Percentiles rank a stretch among this genome's conserved stretches.
phyloP scores from a whole-genome alignment of 2,113 vertebrate species.

The Oryzias javanicus region DNA sequence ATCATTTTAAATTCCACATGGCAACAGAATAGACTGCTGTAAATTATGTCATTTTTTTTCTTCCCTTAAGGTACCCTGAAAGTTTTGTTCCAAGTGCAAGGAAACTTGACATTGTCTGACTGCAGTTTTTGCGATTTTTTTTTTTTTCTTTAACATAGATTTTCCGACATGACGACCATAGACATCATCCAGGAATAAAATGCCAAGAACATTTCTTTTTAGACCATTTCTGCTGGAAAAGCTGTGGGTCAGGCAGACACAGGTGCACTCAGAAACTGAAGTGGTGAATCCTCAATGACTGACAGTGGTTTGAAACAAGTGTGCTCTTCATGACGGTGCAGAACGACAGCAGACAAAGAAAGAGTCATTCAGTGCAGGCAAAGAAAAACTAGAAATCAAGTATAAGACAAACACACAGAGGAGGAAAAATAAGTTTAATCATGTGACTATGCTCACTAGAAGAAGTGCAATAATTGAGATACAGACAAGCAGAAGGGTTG shows the following conservation, averaged over 20 bases:
- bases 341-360: constrained; percentile 18
- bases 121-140: no score
- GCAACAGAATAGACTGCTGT: no score
- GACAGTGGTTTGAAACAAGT: background rate
- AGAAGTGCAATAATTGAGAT: constrained; percentile 67
- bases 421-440: constrained; percentile 84
- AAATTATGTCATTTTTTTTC: no score
- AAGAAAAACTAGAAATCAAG: constrained; percentile 12
- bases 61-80: no score
- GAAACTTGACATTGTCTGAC: no score
- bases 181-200: no score
- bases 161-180: no score
- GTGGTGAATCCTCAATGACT: constrained; percentile 1
- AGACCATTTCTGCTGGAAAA: background rate
- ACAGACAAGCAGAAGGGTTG: constrained; percentile 18
- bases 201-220: constrained; percentile 21
- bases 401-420: constrained; percentile 58
- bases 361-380: constrained; percentile 1
- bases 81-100: no score
- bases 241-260: background rate
- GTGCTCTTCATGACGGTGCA: background rate
- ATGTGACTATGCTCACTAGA: constrained; percentile 76
- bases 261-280: background rate
- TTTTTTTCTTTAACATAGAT: no score
- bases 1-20: no score